Percentiles rank a stretch among this genome's conserved stretches.
These are phyloP conservation scores for Zhuqinia jingwanae DNA, from an alignment of 2,888 invertebrate species.

Conservation along the genomic window DNA sequence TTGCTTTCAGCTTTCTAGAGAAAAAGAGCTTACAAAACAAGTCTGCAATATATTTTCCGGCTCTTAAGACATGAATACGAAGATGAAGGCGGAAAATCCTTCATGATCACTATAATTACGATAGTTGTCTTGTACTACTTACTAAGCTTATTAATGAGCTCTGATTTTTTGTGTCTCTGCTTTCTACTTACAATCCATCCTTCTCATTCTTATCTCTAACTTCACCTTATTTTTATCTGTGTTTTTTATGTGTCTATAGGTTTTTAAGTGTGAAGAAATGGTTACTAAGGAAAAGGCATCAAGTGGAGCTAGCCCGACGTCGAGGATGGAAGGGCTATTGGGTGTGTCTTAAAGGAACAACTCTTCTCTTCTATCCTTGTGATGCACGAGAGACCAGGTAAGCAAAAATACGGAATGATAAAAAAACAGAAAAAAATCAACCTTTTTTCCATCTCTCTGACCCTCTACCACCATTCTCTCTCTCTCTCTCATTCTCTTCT, in stretches of 20 bases:
- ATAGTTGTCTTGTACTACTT: not conserved
- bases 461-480: not conserved
- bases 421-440: constrained; percentile 1
- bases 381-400: constrained; percentile 88
- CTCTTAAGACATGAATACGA: too few species aligned
- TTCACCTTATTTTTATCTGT: not conserved
- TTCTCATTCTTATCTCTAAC: not conserved
- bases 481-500: constrained; percentile 6
- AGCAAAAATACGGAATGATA: constrained; percentile 26
- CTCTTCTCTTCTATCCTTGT: constrained; percentile 96
- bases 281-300: constrained; percentile 97
- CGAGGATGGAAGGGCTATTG: constrained; percentile 99
- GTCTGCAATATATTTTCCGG: too few species aligned
- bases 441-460: not conserved
- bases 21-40: not conserved
- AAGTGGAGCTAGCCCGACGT: constrained; percentile 96
- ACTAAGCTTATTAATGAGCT: not conserved
- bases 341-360: constrained; percentile 98
- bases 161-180: not conserved
- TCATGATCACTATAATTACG: constrained; percentile 27
- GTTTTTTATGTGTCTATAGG: constrained; percentile 83
- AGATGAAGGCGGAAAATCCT: constrained; percentile 14
- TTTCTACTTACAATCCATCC: not conserved
- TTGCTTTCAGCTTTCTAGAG: not conserved
- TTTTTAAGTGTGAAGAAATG: constrained; percentile 99